Conservation (phyloP, 2,797 vertebrate genomes). For the Tamandua tetradactyla region DNA sequence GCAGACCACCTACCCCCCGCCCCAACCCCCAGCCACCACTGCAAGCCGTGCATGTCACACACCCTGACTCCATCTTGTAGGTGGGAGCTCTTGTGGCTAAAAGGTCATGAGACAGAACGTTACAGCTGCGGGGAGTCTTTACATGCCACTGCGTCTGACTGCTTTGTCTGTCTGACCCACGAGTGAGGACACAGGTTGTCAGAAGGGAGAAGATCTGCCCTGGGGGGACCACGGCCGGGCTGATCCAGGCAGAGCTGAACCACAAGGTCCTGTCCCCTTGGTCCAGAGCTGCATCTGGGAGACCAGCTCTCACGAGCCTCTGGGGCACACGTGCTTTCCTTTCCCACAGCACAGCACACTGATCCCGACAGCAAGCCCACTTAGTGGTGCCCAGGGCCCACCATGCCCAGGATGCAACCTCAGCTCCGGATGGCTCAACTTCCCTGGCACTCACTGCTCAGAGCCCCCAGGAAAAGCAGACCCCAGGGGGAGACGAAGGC, state of each 20-base stretch:
- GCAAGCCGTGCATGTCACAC: not conserved
- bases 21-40: not conserved
- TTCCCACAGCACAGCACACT: not conserved
- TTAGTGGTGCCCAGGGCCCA: too few species aligned
- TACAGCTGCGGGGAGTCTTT: not conserved
- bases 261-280: not conserved
- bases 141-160: not conserved
- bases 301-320: not conserved
- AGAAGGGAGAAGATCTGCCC: not conserved
- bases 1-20: not conserved
- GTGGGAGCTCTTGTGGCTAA: not conserved
- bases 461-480: not conserved
- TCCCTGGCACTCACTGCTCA: not conserved
- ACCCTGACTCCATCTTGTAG: not conserved
- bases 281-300: not conserved
- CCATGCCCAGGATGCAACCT: not conserved
- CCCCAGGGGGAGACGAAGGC: not conserved
- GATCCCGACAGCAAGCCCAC: too few species aligned
- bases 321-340: not conserved
- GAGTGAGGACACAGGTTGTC: not conserved
- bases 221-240: not conserved
- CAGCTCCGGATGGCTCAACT: not conserved
- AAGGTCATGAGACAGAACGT: not conserved
- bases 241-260: accelerated
- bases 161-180: not conserved